Base-by-base conservation (phyloP, 2,888 invertebrate species). In the Platerodrilus igneus region DNA sequence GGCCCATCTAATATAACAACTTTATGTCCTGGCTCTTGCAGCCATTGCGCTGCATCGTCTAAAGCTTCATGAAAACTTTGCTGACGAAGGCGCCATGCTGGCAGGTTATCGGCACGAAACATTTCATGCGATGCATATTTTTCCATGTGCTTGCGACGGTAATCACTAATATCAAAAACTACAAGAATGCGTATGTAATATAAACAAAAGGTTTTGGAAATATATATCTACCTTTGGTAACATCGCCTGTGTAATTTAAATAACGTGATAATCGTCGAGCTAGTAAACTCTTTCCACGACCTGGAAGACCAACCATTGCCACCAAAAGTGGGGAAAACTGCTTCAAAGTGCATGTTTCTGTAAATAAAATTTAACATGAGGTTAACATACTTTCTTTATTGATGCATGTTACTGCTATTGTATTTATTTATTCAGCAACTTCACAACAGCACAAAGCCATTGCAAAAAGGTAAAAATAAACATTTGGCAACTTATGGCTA, bases 161-260 rank as follows among this genome's bases (percentile, higher is more conserved):
- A 94, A 59, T 91, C 89, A 59, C 92, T 92, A 57, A 93, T 88
- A 72, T 91, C 88, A 73, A 94, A 91, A 46, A 92, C 94, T 93
- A 73, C n/a, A n/a, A n/a, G n/a, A n/a, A n/a, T n/a, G n/a, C 6
- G 7, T 30, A 14, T 20, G 9, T 33, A 18, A 18, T 7, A 11
- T 10, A 14, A 23, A 15, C 7, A 25, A 10, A 26, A 23, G 23
- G 23, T 11, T 29, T 9, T 29, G 18, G 17, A 20, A 16, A 17
- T n/a, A 26, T 9, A 11, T 26, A 38, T 59, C 62, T 70, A 86
- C 87, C 85, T 81, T 82, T 82, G 15, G 90, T 84, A 54, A 79
- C 78, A 60, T 90, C 86, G 16, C 91, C 91, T 57, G 86, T 90
- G 87, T 91, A 94, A 68, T 90, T 90, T 39, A 94, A 78, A 61